phyloP scores from a whole-genome alignment of 2,888 invertebrate genomes.

The Coremacera marginata region DNA sequence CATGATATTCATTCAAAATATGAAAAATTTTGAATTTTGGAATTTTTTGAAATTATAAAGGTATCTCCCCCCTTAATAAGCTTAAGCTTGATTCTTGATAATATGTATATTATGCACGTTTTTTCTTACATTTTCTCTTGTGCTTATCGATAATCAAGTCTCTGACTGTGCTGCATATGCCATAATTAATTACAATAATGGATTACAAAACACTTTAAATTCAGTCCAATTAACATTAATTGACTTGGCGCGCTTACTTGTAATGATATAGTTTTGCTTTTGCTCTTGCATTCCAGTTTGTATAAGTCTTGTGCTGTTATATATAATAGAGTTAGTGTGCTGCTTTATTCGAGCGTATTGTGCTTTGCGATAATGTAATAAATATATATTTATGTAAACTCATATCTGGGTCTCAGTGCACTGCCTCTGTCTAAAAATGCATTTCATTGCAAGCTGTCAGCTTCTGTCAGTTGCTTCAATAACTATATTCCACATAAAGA shows the following conservation, averaged over 20 bases:
- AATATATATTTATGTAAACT: not conserved
- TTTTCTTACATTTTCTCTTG: too few species aligned
- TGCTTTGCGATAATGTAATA: not conserved
- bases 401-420: not conserved
- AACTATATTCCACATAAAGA: not conserved
- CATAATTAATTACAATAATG: conserved; percentile 34
- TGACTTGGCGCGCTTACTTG: conserved; percentile 17
- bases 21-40: too few species aligned
- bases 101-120: too few species aligned
- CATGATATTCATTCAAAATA: too few species aligned
- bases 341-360: not conserved
- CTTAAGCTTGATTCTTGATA: too few species aligned
- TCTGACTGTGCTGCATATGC: conserved; percentile 1
- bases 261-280: not conserved
- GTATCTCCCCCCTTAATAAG: too few species aligned
- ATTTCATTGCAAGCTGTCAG: not conserved
- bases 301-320: not conserved
- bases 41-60: too few species aligned
- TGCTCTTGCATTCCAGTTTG: not conserved
- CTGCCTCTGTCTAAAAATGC: not conserved
- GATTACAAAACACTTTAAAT: conserved; percentile 32
- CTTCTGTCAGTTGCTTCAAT: not conserved
- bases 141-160: conserved; percentile 10
- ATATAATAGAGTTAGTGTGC: not conserved
- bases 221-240: conserved; percentile 33